These are phyloP conservation scores for Leptinotarsa tumamoca DNA, from an alignment of 2,888 invertebrate genomes.

Conservation along the genomic window DNA sequence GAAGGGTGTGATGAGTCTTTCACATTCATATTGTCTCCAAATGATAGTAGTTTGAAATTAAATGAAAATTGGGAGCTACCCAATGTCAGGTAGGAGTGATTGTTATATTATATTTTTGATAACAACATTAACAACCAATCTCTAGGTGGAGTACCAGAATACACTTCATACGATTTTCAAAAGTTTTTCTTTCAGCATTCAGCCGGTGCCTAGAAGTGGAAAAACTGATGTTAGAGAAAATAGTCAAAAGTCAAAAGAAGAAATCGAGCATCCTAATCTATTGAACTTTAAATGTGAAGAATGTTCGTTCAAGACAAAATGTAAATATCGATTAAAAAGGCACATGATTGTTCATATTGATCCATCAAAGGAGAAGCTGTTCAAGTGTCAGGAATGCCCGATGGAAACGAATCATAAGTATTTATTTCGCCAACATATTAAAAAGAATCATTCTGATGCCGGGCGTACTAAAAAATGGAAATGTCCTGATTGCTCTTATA, in stretches of 20 bases:
- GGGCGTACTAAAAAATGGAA: background rate
- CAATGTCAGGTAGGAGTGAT: background rate
- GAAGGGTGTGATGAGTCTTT: background rate
- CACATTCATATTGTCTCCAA: background rate
- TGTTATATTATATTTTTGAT: background rate
- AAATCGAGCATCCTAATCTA: background rate
- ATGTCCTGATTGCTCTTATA: background rate
- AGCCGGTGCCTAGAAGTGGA: background rate
- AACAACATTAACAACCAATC: background rate
- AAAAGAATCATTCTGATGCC: background rate
- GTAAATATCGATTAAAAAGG: constrained; percentile 7
- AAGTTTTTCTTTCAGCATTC: background rate
- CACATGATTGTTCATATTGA: constrained; percentile 11
- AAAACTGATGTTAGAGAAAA: background rate
- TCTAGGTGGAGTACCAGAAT: background rate
- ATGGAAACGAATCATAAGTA: constrained; percentile 7
- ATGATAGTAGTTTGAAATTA: background rate
- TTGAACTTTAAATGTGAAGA: constrained; percentile 1
- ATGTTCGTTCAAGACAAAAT: background rate
- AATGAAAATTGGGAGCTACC: constrained; percentile 8
- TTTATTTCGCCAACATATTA: background rate
- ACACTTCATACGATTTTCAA: no score
- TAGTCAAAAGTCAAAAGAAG: no score
- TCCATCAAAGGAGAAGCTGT: background rate
- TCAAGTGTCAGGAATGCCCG: constrained; percentile 1